phyloP scores from a whole-genome alignment of 2,113 vertebrate species.

The Donacobius atricapilla region DNA sequence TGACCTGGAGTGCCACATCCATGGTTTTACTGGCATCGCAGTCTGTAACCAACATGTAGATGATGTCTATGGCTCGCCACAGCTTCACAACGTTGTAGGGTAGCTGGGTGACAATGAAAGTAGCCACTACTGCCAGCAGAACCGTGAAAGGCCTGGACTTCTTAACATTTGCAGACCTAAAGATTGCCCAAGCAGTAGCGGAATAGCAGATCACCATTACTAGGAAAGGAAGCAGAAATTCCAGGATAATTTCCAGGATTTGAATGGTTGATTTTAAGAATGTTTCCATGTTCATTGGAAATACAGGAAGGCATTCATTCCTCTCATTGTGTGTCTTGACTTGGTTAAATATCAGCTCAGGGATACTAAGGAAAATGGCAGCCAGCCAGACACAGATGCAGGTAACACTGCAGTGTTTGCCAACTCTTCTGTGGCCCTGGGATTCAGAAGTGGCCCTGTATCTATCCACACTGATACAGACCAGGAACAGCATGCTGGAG shows the following conservation, averaged over 20 bases:
- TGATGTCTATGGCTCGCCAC: constrained; percentile 80
- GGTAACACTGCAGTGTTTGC: constrained; percentile 53
- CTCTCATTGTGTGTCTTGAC: constrained; percentile 69
- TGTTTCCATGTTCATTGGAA: constrained; percentile 70
- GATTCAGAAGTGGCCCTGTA: constrained; percentile 70
- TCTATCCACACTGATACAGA: constrained; percentile 89
- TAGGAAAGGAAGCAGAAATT: constrained; percentile 85
- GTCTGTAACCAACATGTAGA: constrained; percentile 82
- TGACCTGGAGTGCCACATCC: constrained; percentile 82
- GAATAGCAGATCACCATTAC: constrained; percentile 87
- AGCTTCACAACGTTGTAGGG: constrained; percentile 89
- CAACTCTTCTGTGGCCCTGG: not conserved
- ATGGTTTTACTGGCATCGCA: constrained; percentile 82
- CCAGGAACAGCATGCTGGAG: constrained; percentile 89
- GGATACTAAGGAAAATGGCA: constrained; percentile 81
- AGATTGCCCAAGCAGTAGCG: constrained; percentile 69
- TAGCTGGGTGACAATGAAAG: constrained; percentile 87
- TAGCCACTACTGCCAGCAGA: constrained; percentile 79
- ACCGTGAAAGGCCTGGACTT: constrained; percentile 80
- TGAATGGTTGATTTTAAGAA: constrained; percentile 79
- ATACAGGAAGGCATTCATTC: constrained; percentile 75
- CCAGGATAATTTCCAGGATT: constrained; percentile 82
- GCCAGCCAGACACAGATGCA: constrained; percentile 78
- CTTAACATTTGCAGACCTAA: constrained; percentile 71
- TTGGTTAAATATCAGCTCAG: constrained; percentile 84